phyloP scores from a whole-genome alignment of 2,113 vertebrate species.

The Orientallactaga bullata region DNA sequence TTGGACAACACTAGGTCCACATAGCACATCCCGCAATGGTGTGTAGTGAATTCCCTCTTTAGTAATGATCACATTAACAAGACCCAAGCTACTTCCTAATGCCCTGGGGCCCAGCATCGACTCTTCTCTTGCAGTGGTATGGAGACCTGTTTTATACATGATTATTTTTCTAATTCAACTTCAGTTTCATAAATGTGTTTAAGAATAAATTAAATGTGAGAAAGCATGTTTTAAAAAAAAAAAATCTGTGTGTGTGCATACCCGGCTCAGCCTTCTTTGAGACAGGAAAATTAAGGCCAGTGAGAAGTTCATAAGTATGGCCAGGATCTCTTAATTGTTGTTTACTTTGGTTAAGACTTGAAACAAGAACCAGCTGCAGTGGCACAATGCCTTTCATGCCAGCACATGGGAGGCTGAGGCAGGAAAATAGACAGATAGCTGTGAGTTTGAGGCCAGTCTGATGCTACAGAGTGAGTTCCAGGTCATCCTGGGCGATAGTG shows the following conservation, averaged over 20 bases:
- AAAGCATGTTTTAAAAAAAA: not conserved
- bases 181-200: conserved; percentile 52
- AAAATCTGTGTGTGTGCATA: too few species aligned
- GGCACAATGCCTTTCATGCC: too few species aligned
- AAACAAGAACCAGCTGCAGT: too few species aligned
- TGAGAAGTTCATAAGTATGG: not conserved
- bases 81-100: not conserved
- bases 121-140: not conserved
- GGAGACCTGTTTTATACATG: conserved; percentile 8
- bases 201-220: conserved; percentile 14
- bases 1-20: conserved; percentile 17
- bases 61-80: not conserved
- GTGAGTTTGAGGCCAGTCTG: too few species aligned
- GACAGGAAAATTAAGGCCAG: not conserved
- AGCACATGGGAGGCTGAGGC: too few species aligned
- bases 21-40: not conserved
- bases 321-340: not conserved
- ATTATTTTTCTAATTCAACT: conserved; percentile 49
- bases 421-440: too few species aligned
- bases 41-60: not conserved
- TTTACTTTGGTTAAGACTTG: not conserved
- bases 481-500: too few species aligned
- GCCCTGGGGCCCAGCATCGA: not conserved
- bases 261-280: conserved; percentile 23
- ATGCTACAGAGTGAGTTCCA: too few species aligned